Base-by-base conservation (phyloP, 2,797 vertebrate species). In the Leuciscus waleckii region DNA sequence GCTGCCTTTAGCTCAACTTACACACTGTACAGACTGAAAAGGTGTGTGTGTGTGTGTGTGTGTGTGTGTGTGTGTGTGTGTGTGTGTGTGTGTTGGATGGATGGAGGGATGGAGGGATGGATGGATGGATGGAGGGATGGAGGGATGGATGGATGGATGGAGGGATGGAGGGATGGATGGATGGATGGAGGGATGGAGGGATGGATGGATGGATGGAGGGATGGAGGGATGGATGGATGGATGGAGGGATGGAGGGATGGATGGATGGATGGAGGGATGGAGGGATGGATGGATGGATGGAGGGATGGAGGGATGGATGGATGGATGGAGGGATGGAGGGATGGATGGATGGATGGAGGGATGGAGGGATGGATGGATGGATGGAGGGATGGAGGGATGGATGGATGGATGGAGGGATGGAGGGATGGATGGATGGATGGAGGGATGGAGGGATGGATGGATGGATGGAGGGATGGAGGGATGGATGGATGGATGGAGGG, bases 1-100 rank as follows among this genome's bases (percentile, higher is more conserved):
- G 93, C 95, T 95, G 94, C 91, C 93, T 95, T 94, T 95, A 94
- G 95, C 93, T 92, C 93, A 92, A 92, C 93, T 79, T 71, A 78
- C 63, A 73, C 68, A 29, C 79, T 49, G 58, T 65, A 70, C 26
- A 37, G 49, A 83, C 35, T 91, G 91, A 89, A 93, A 92, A 92
- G 21, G 85, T 86, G 85, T 89, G 74, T 87, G 91, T 90, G 88
- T 89, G 89, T 89, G 90, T 85, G 85, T 93, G 93, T 86, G 83
- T 35, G 70, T 54, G 39, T 39, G 39, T 39, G 93, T 19, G 7
- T 86, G 84, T 56, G 35, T 81, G 93, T 19, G 19, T 86, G 84
- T 56, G 35, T 81, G 93, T 19, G 19, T 86, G 84, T 56, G 35
- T 81, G 93, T 19, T 46, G 11, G 43, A 46, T 1, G 35, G 35